phyloP scores from a whole-genome alignment of 1,140 invertebrate genomes.

The Wasmannia auropunctata region DNA sequence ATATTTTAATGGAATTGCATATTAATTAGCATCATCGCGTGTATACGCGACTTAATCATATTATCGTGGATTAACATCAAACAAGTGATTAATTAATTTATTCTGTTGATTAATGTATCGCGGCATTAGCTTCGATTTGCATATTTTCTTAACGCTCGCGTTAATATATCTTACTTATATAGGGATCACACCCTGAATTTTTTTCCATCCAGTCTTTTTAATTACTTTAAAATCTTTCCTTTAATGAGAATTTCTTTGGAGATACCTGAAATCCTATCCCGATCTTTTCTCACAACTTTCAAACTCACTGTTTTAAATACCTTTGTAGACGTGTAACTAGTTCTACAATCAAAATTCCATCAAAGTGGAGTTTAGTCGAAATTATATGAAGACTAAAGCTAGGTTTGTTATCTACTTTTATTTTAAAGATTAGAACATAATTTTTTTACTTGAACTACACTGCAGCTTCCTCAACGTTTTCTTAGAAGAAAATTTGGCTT shows the following conservation, averaged over 20 bases:
- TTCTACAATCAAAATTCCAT: not conserved
- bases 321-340: not conserved
- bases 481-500: not conserved
- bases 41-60: not conserved
- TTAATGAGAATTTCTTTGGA: not conserved
- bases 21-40: slow-evolving; percentile 24
- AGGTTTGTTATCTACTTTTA: not conserved
- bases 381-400: not conserved
- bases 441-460: not conserved
- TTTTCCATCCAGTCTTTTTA: not conserved
- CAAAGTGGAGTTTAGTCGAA: not conserved
- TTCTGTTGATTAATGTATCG: not conserved
- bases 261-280: not conserved
- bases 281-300: slow-evolving; percentile 4
- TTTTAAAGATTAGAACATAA: not conserved
- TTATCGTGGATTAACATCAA: slow-evolving; percentile 2
- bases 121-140: not conserved
- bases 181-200: not conserved
- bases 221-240: not conserved
- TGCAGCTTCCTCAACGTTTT: not conserved
- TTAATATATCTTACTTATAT: not conserved
- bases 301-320: not conserved
- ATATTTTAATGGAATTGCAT: slow-evolving; percentile 25
- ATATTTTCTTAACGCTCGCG: not conserved
- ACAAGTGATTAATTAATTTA: slow-evolving; percentile 17